Conservation (phyloP, 2,888 invertebrate species). For the Lycia hirtaria region DNA sequence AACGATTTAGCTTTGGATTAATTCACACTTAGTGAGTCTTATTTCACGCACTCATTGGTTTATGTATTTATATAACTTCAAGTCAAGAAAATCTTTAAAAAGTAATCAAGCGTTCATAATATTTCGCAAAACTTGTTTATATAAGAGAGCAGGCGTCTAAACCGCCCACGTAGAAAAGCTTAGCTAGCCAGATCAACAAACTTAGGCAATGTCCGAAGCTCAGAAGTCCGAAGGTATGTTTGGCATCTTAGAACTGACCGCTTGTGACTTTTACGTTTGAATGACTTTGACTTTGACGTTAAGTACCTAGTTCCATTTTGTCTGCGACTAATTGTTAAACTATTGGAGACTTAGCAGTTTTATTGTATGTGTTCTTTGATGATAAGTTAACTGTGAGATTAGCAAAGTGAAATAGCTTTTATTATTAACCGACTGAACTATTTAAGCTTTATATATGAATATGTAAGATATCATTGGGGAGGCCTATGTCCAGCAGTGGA, state of each 20-base stretch:
- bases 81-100: background rate
- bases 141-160: background rate
- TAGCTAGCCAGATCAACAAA: background rate
- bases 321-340: background rate
- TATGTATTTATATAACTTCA: background rate
- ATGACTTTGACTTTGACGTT: background rate
- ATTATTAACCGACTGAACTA: background rate
- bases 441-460: background rate
- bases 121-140: background rate
- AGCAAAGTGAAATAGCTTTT: background rate
- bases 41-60: background rate
- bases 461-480: too few relatives aligned
- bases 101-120: background rate
- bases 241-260: background rate
- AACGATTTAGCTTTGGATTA: too few relatives aligned
- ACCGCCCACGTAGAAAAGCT: background rate
- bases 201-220: background rate
- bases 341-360: background rate
- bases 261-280: background rate
- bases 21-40: too few relatives aligned
- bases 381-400: background rate
- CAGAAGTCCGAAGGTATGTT: too few relatives aligned
- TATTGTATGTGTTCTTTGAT: background rate
- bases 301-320: background rate
- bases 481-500: too few relatives aligned